Evolutionary conservation across 2,113 vertebrate species (phyloP), one percentile per base, ranked within the genome.

Genomic region (Tretioscincus oriximinensis): DNA sequence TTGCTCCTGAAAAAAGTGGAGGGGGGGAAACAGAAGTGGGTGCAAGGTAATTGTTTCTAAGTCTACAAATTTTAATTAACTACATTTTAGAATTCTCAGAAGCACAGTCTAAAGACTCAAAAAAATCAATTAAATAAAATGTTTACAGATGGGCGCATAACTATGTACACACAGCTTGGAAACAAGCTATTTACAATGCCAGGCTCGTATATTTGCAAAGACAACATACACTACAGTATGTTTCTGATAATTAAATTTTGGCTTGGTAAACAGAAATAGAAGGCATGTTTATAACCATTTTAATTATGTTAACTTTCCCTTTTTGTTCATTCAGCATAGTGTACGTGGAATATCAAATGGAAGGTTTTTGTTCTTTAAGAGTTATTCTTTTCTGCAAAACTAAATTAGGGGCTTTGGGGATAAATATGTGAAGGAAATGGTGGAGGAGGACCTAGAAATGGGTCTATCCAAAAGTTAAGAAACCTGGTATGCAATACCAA

Each of bases 231-330:
- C 67, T 80, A 86, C 60, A 84, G 58, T 79, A 10, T 82, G 81
- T 77, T 78, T 86, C 70, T 77, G 85, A 81, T 90, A 90, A 92
- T 92, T 90, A 83, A 28, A 81, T 90, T 89, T 90, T 73, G 68
- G 74, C 77, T 91, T 93, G 77, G 84, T 90, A 88, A 91, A 90
- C 78, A 84, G n/a, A 84, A 88, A 76, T 61, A 29, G 71, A 47
- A 84, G 4, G 35, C 58, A 61, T 86, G 65, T 76, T 86, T 87
- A 79, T 85, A 83, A 81, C 16, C 22, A 78, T 83, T 91, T 87
- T 84, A 86, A 86, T 90, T 87, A 86, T 73, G 79, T 73, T 90
- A 87, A 88, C 41, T 79, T 86, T 76, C 51, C 28, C 47, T 77
- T 72, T 64, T 86, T 24, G 77, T 60, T 71, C 29, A 63, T 85